Evolutionary conservation across 2,797 vertebrate genomes (phyloP), one percentile per base, ranked within the genome.

Genomic region (Clarias platycephalus): DNA sequence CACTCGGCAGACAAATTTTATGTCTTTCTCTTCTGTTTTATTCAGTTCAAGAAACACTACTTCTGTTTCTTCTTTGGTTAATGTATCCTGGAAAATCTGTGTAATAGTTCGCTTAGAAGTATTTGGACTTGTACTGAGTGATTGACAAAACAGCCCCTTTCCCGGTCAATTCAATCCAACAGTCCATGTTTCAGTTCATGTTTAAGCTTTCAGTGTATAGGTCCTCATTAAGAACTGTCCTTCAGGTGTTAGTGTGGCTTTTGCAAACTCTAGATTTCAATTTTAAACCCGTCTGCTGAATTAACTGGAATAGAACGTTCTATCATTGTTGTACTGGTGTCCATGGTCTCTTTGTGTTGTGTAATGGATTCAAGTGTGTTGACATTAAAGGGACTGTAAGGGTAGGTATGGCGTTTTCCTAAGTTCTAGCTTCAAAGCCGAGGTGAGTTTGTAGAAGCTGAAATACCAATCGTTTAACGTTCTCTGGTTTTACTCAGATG

Each of bases 351-450:
- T 70, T 67, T 81, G 24, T 63, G 28, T 24, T 77, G 76, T 88
- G 83, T 83, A 85, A 76, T 83, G 31, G 70, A 28, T 83, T 82
- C 31, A 84, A 58, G 72, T 31, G 22, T 49, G 83, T 34, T 82
- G 81, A 75, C 40, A 26, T 79, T 60, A 28, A 26, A 72, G 49
- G 70, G 13, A 18, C 37, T 62, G 16, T 49, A 55, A 67, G 55
- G 53, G 24, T 78, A 37, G 71, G 34, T 75, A 28, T 53, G 15
- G 44, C 28, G 49, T 26, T n/a, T 26, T 49, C 20, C 10, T 71
- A 44, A 72, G 24, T 55, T 28, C 26, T 75, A 28, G 0, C 7
- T 15, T 53, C n/a, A 75, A 75, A 31, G 26, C 53, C 49, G 3
- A 58, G 18, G 31, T 58, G 9, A 58, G 44, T 77, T 60, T 78